Percentiles rank a stretch among this genome's conserved stretches.
These are phyloP conservation scores for Tychaedon coryphoeus DNA, from an alignment of 2,113 vertebrate genomes.

Conservation along the genomic window DNA sequence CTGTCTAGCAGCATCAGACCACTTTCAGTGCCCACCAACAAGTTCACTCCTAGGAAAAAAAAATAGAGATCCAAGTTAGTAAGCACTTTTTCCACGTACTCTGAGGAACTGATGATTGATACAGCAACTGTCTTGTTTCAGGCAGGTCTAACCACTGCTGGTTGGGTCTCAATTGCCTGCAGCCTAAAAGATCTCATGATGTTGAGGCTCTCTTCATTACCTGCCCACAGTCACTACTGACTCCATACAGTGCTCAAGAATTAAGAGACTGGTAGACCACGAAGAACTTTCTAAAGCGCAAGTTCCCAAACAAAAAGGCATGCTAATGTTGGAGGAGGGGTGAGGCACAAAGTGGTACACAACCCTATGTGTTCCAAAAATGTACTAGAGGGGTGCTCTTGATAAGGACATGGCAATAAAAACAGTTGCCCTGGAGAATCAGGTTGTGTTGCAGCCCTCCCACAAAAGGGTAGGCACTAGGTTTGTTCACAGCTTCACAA, in stretches of 20 bases:
- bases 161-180: neutral
- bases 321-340: neutral
- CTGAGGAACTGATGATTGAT: neutral
- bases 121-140: neutral
- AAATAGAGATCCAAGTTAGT: slow-evolving; percentile 9
- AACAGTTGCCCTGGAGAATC: neutral
- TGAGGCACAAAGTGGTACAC: neutral
- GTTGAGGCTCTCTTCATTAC: neutral
- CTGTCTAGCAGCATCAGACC: slow-evolving; percentile 97
- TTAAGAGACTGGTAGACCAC: neutral
- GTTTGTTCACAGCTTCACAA: neutral
- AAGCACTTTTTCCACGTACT: neutral
- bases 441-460: neutral
- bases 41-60: slow-evolving; percentile 85
- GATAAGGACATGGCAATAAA: neutral
- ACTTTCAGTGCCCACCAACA: slow-evolving; percentile 96
- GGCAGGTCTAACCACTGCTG: neutral
- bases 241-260: neutral
- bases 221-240: neutral
- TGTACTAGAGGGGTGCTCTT: neutral
- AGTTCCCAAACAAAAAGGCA: neutral
- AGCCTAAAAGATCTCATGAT: neutral
- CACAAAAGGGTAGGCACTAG: neutral
- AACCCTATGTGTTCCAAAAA: neutral
- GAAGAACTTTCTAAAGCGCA: neutral